Percentiles rank a stretch among this genome's conserved stretches.
Conservation (phyloP, 2,797 vertebrate genomes). For the Esox lucius region DNA sequence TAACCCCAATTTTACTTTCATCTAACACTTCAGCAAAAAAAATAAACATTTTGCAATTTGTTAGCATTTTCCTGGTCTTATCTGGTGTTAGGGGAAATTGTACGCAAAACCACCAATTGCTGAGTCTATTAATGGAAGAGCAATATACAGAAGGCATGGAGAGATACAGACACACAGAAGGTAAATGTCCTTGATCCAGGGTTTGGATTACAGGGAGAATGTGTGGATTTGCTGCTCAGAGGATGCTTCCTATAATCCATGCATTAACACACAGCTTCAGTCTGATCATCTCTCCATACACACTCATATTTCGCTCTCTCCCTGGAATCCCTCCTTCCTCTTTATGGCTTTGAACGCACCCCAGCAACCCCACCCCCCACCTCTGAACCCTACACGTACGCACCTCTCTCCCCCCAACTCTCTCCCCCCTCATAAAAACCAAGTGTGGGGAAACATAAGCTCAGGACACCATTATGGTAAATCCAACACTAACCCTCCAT, state of each 20-base stretch:
- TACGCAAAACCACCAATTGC: slow-evolving; percentile 1
- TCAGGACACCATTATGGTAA: too few species aligned
- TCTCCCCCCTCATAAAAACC: too few species aligned
- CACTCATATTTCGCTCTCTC: not conserved
- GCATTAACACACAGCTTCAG: slow-evolving; percentile 49
- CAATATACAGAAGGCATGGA: not conserved
- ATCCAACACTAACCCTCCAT: too few species aligned
- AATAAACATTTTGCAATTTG: too few species aligned
- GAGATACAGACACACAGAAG: slow-evolving; percentile 18
- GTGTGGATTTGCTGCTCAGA: slow-evolving; percentile 53
- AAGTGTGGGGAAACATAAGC: too few species aligned
- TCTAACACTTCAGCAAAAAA: too few species aligned
- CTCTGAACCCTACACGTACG: not conserved
- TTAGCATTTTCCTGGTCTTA: too few species aligned
- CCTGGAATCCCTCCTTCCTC: not conserved
- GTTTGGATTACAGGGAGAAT: slow-evolving; percentile 39
- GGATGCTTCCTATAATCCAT: slow-evolving; percentile 61
- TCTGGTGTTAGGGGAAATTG: too few species aligned
- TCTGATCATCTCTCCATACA: slow-evolving; percentile 38
- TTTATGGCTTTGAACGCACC: not conserved
- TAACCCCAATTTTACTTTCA: too few species aligned
- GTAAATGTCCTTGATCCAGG: slow-evolving; percentile 48
- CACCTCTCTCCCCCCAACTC: not conserved
- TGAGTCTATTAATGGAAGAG: too few species aligned
- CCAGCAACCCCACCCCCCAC: not conserved